Evolutionary conservation across 2,888 invertebrate species (phyloP).

Genomic region (Lycophotia porphyrea): DNA sequence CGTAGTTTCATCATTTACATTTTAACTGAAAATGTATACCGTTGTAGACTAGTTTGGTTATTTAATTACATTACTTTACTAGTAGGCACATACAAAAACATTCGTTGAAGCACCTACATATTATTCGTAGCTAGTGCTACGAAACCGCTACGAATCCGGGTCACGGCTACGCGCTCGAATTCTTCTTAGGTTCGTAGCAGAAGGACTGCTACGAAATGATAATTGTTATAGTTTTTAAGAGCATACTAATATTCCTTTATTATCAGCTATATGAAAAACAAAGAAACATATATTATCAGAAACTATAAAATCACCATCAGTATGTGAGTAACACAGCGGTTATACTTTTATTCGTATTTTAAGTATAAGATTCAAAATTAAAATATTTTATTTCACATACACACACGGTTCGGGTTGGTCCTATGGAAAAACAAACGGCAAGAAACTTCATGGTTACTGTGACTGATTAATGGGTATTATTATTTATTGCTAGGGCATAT

Average conservation of each 20-base stretch:
- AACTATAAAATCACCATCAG: not conserved
- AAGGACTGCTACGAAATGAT: too few relatives aligned
- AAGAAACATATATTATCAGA: not conserved
- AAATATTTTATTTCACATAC: too few relatives aligned
- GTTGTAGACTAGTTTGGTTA: not conserved
- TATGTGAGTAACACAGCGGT: not conserved
- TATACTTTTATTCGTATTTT: not conserved
- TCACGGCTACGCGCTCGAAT: conserved; percentile 14
- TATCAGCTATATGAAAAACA: too few relatives aligned
- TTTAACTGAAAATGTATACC: conserved; percentile 28
- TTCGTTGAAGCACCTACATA: not conserved
- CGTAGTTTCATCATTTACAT: conserved; percentile 25
- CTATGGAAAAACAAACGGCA: too few relatives aligned
- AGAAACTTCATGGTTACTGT: too few relatives aligned
- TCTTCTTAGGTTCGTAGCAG: not conserved
- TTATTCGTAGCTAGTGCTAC: conserved; percentile 8
- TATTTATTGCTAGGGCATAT: not conserved
- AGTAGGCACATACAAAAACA: not conserved
- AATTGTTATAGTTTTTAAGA: not conserved
- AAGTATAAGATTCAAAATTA: not conserved
- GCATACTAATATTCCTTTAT: not conserved
- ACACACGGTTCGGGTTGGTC: too few relatives aligned
- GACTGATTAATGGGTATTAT: not conserved
- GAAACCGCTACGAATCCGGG: not conserved
- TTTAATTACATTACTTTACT: not conserved